These are phyloP conservation scores for Muscicapa striata DNA, from an alignment of 2,797 vertebrate genomes.

Conservation along the genomic window DNA sequence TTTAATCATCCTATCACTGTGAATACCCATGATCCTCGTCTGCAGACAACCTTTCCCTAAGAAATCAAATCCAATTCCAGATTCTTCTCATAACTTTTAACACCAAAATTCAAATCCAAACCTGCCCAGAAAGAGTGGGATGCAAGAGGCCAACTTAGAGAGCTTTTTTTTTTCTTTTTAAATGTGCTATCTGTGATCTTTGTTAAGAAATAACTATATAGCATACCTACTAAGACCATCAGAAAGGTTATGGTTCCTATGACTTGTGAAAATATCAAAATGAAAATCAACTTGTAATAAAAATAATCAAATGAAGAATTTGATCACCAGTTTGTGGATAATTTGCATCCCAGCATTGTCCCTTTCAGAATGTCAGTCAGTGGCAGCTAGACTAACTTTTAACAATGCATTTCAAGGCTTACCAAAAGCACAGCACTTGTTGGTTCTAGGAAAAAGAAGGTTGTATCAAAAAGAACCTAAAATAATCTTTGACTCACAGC, in stretches of 20 bases:
- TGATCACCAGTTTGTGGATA: fast-evolving
- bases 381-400: neutral
- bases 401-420: neutral
- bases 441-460: neutral
- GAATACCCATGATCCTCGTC: neutral
- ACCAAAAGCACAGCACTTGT: neutral
- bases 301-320: neutral
- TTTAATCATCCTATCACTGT: neutral
- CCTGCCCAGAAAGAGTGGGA: neutral
- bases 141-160: neutral
- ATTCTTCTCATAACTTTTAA: neutral
- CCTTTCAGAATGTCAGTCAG: neutral
- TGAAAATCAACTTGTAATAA: neutral
- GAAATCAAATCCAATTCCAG: neutral
- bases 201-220: neutral
- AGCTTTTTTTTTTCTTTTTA: neutral
- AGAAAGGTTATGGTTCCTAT: neutral
- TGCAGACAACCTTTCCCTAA: neutral
- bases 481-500: neutral
- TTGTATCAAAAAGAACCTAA: neutral
- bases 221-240: neutral
- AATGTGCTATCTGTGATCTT: neutral
- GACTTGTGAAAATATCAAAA: neutral
- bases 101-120: neutral
- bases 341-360: fast-evolving